Evolutionary conservation across 2,797 vertebrate species (phyloP).

Genomic region (Periophthalmus magnuspinnatus): DNA sequence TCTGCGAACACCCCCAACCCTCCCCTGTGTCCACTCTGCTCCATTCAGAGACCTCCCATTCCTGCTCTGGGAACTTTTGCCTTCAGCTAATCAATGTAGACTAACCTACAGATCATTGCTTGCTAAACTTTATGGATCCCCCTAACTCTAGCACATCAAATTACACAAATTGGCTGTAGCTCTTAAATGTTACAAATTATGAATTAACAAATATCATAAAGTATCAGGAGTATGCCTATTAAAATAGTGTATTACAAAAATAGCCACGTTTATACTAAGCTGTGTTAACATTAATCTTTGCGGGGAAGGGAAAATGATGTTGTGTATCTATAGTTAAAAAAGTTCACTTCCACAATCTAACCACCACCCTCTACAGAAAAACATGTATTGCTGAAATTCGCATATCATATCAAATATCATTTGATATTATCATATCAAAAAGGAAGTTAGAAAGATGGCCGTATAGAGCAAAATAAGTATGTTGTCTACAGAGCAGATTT

Average conservation of each 20-base stretch:
- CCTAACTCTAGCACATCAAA: neutral
- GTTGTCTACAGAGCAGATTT: constrained; percentile 33
- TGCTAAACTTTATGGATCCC: neutral
- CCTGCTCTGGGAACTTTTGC: constrained; percentile 8
- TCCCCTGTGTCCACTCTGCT: constrained; percentile 7
- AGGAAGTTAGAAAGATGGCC: neutral
- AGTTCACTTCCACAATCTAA: too few relatives aligned
- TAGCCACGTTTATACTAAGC: too few relatives aligned
- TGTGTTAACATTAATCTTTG: too few relatives aligned
- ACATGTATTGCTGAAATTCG: too few relatives aligned
- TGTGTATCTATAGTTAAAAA: too few relatives aligned
- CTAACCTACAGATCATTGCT: neutral
- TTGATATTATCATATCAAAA: neutral
- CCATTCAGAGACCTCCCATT: constrained; percentile 10
- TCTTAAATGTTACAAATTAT: neutral
- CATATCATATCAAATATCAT: too few relatives aligned
- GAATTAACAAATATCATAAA: too few relatives aligned
- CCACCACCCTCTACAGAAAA: too few relatives aligned
- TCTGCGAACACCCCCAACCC: constrained; percentile 37
- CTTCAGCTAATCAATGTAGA: neutral
- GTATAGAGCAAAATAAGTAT: constrained; percentile 16
- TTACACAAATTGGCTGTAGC: neutral
- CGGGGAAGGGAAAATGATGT: too few relatives aligned
- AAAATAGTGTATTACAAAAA: too few relatives aligned
- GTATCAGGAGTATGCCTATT: too few relatives aligned